These are phyloP conservation scores for Drosophila oshimai DNA, from an alignment of 1,140 invertebrate species.

Conservation along the genomic window DNA sequence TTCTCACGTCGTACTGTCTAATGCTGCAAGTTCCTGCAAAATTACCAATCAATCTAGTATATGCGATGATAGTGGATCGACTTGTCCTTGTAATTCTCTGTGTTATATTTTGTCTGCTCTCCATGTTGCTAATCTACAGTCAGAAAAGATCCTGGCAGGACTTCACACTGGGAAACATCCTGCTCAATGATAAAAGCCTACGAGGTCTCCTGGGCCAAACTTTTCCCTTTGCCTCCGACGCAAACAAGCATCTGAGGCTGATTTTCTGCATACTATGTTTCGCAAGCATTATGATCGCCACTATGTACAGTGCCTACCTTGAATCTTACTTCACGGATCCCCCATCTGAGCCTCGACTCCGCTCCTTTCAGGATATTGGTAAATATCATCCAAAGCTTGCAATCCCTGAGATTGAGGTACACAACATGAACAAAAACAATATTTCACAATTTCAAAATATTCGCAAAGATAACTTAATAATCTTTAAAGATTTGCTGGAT, in stretches of 20 bases:
- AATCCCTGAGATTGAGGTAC: no score
- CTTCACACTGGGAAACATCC: conserved; percentile 25
- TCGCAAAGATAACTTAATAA: no score
- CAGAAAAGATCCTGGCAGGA: conserved; percentile 11
- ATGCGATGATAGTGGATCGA: conserved; percentile 15
- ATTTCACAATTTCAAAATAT: no score
- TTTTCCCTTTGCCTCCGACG: no score
- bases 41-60: conserved; percentile 32
- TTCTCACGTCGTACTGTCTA: no score
- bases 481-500: no score
- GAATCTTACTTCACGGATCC: conserved; percentile 38
- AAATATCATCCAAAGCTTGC: no score
- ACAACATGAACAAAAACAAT: no score
- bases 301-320: conserved; percentile 53
- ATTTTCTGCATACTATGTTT: conserved; percentile 34
- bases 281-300: conserved; percentile 41
- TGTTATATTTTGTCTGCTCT: no score
- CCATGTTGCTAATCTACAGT: conserved; percentile 41
- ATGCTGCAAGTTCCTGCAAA: conserved; percentile 27
- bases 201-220: no score
- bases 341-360: conserved; percentile 9
- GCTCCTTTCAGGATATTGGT: conserved; percentile 18
- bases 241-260: conserved; percentile 17
- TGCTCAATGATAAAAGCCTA: no score
- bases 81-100: no score